Evolutionary conservation across 2,888 invertebrate species (phyloP), one percentile per base, ranked within the genome.

Genomic region (Monochamus alternatus): DNA sequence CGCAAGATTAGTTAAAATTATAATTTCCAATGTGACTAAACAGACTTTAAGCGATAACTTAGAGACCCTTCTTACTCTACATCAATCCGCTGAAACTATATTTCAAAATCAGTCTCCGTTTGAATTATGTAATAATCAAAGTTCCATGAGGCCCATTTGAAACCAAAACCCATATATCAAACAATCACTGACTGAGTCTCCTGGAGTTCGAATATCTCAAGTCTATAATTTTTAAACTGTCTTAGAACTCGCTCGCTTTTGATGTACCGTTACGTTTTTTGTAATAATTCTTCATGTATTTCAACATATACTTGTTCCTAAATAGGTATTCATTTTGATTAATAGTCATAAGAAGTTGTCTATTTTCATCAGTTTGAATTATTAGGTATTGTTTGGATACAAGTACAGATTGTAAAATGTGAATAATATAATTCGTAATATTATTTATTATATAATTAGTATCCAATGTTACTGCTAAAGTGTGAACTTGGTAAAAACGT

Each of bases 21-120:
- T 64, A 64, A 64, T 64, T 64, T 44, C 64, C 30, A 32, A 64
- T 22, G 8, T 47, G 30, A 64, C 64, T 64, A 63, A 63, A 63
- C 43, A 12, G 5, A 2, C 43, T n/a, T 7, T n/a, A 63, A 63
- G 38, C 14, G 32, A 14, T 22, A 14, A 14, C 12, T 22, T n/a
- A 30, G 30, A 64, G 64, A 30, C 47, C 30, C 31, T 22, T n/a
- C 47, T 5, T 47, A 30, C 47, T 47, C 47, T 64, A 55, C n/a
- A 12, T 55, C 22, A 55, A 55, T 5, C 55, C 55, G n/a, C 55
- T 14, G 55, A 55, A 55, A 55, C 10, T 55, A 14, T 55, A 64
- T 64, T 44, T 47, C 10, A 9, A 64, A 64, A 30, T 4, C 10
- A 3, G 9, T 8, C 30, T 62, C 5, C 62, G 14, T 62, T 55